These are phyloP conservation scores for Merops nubicus DNA, from an alignment of 2,113 vertebrate species.

Conservation along the genomic window DNA sequence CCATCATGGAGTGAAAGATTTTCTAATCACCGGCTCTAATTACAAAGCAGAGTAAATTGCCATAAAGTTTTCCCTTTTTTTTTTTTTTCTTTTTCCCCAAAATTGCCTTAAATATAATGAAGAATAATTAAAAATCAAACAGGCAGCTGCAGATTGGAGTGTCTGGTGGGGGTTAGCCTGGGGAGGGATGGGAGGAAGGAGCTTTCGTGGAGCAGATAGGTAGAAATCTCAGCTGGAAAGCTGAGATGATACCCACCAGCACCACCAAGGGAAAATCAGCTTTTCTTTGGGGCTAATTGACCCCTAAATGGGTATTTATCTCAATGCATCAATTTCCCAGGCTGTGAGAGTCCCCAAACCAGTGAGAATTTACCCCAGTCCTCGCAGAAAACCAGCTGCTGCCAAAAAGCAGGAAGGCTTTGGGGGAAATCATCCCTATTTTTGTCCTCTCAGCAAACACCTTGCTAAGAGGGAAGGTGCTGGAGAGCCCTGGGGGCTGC, in stretches of 20 bases:
- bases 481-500: not conserved
- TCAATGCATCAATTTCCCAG: not conserved
- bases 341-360: not conserved
- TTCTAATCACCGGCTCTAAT: slow-evolving; percentile 70
- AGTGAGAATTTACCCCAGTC: not conserved
- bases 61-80: slow-evolving; percentile 11
- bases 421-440: not conserved
- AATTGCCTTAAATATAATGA: slow-evolving; percentile 58
- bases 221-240: not conserved
- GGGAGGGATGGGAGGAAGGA: not conserved
- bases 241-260: not conserved
- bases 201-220: not conserved
- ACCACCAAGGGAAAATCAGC: not conserved
- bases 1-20: slow-evolving; percentile 29
- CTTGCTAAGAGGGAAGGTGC: not conserved
- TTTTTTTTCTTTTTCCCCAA: not conserved
- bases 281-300: not conserved
- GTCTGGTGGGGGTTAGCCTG: not conserved
- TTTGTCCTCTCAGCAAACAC: not conserved
- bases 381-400: not conserved
- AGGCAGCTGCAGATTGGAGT: slow-evolving; percentile 55
- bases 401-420: not conserved
- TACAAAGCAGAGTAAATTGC: slow-evolving; percentile 68
- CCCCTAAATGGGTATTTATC: not conserved
- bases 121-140: slow-evolving; percentile 59